Evolutionary conservation across 2,113 vertebrate species (phyloP).

Genomic region (Pimephales promelas): DNA sequence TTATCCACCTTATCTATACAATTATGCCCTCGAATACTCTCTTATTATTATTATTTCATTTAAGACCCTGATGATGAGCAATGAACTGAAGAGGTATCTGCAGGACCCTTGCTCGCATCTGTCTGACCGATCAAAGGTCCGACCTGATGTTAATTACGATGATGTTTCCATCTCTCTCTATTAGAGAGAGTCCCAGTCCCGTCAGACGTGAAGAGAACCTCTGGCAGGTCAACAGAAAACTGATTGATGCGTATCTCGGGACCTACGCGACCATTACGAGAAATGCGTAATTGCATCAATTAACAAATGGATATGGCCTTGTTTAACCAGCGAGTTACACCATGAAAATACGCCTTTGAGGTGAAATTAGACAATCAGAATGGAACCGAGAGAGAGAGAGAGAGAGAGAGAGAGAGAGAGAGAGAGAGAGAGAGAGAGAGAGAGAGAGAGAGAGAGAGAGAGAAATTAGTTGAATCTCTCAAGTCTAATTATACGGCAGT

Average conservation of each 20-base stretch:
- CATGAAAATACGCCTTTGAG: slow-evolving; percentile 76
- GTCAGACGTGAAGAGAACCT: slow-evolving; percentile 60
- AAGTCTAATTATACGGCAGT: slow-evolving; percentile 74
- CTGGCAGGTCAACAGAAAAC: slow-evolving; percentile 80
- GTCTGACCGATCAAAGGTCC: slow-evolving; percentile 69
- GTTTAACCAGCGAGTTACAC: slow-evolving; percentile 80
- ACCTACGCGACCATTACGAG: slow-evolving; percentile 80
- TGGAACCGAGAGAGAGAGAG: slow-evolving; percentile 46
- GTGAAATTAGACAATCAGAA: slow-evolving; percentile 69
- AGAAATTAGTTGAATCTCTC: slow-evolving; percentile 63
- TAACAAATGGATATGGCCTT: slow-evolving; percentile 85
- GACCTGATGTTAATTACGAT: slow-evolving; percentile 70
- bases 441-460: slow-evolving; percentile 55
- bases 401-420: slow-evolving; percentile 49
- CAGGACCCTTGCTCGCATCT: slow-evolving; percentile 61
- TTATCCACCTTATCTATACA: background rate
- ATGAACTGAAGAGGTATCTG: slow-evolving; percentile 17
- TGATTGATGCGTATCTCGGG: slow-evolving; percentile 82
- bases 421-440: slow-evolving; percentile 54
- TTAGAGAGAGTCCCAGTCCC: slow-evolving; percentile 71
- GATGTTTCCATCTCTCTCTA: slow-evolving; percentile 73
- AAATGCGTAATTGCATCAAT: slow-evolving; percentile 87
- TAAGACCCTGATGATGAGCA: background rate
- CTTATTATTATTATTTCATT: background rate
- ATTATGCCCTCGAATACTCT: background rate